Evolutionary conservation across 2,113 vertebrate genomes (phyloP).

Genomic region (Megatriorchis doriae): DNA sequence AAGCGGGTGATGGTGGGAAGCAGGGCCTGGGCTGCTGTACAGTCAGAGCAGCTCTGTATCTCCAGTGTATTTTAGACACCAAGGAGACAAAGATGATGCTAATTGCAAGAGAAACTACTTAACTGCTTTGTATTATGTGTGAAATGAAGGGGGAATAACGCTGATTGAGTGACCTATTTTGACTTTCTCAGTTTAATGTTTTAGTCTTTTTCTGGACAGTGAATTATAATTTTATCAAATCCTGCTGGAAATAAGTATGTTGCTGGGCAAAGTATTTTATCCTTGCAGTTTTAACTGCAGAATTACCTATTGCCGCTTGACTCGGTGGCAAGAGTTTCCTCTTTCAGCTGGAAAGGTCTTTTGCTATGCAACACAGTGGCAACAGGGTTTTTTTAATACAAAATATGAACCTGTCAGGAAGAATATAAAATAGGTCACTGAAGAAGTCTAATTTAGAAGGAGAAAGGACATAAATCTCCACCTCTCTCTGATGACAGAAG

Average conservation of each 20-base stretch:
- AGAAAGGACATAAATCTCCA: slow-evolving; percentile 49
- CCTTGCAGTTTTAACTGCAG: neutral
- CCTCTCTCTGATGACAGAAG: slow-evolving; percentile 21
- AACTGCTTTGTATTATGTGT: slow-evolving; percentile 34
- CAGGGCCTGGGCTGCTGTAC: neutral
- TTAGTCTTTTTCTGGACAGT: slow-evolving; percentile 24
- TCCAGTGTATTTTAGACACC: slow-evolving; percentile 11
- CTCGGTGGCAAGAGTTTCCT: neutral
- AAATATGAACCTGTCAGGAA: slow-evolving; percentile 52
- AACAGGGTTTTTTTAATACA: neutral
- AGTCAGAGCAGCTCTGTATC: neutral
- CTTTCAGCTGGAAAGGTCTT: neutral
- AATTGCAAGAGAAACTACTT: slow-evolving; percentile 55
- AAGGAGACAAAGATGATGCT: slow-evolving; percentile 43
- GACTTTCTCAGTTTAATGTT: slow-evolving; percentile 47
- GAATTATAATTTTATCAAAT: slow-evolving; percentile 43
- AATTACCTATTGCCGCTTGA: neutral
- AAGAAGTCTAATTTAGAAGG: slow-evolving; percentile 27
- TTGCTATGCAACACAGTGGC: neutral
- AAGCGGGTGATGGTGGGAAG: neutral
- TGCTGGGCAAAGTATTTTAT: slow-evolving; percentile 13
- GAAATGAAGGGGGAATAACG: slow-evolving; percentile 25
- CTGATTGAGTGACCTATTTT: slow-evolving; percentile 62
- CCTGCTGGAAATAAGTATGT: slow-evolving; percentile 11
- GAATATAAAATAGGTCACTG: slow-evolving; percentile 31